These are phyloP conservation scores for Rhyacophila evoluta DNA, from an alignment of 2,888 invertebrate genomes.

Conservation along the genomic window DNA sequence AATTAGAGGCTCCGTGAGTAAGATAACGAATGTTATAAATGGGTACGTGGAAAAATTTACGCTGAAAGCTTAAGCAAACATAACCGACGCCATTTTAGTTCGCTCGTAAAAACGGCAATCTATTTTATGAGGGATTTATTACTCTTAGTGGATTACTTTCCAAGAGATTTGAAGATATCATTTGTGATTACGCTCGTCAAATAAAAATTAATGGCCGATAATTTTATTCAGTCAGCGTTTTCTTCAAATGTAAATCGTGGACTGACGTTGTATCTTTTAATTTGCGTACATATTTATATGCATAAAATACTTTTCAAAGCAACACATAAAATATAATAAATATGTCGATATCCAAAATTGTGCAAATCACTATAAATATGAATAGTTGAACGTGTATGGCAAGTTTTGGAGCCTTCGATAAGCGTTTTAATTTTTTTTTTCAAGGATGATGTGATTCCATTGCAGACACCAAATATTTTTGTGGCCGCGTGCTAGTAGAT, in stretches of 20 bases:
- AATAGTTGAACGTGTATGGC: too few species aligned
- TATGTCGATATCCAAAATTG: too few species aligned
- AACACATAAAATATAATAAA: too few species aligned
- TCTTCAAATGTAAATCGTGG: not conserved
- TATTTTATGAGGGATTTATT: constrained; percentile 22
- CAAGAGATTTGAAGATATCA: not conserved
- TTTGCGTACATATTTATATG: not conserved
- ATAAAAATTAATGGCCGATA: not conserved
- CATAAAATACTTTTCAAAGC: too few species aligned
- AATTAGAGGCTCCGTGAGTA: not conserved
- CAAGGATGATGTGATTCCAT: too few species aligned
- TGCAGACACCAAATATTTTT: too few species aligned
- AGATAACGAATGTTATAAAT: not conserved
- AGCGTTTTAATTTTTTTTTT: too few species aligned
- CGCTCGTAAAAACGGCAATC: not conserved
- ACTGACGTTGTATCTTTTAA: not conserved
- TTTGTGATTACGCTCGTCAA: constrained; percentile 7
- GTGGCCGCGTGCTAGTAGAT: too few species aligned
- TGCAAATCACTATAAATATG: too few species aligned
- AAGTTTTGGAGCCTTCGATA: too few species aligned
- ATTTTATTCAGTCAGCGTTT: not conserved
- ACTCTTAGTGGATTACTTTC: not conserved
- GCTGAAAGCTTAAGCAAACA: constrained; percentile 5
- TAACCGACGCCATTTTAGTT: not conserved
- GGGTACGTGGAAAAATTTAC: not conserved